Conservation (phyloP, 2,888 invertebrate genomes). For the Bugulina stolonifera region DNA sequence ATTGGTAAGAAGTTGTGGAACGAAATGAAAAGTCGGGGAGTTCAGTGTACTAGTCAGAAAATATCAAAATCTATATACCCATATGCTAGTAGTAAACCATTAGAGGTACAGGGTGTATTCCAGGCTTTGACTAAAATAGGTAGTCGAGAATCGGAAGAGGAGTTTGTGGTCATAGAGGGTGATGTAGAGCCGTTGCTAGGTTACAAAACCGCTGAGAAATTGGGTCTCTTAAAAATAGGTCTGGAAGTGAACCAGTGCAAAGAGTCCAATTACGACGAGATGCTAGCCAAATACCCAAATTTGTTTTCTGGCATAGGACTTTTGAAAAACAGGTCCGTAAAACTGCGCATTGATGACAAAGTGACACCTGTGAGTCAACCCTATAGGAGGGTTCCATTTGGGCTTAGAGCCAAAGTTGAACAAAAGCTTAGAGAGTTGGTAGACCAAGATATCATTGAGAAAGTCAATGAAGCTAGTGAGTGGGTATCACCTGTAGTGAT, state of each 20-base stretch:
- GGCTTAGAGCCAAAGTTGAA: background rate
- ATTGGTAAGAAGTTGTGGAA: background rate
- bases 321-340: background rate
- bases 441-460: conserved; percentile 6
- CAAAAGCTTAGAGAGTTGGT: background rate
- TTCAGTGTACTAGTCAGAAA: background rate
- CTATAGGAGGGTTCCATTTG: background rate
- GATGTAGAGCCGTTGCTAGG: background rate
- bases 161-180: background rate
- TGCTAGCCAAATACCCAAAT: conserved; percentile 9
- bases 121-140: background rate
- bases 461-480: background rate
- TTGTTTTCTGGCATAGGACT: background rate
- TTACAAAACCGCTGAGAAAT: background rate
- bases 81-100: background rate
- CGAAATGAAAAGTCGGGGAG: background rate
- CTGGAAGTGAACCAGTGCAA: background rate
- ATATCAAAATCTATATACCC: background rate
- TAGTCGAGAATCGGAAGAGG: background rate
- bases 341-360: background rate
- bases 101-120: background rate
- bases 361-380: background rate
- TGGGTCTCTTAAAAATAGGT: background rate
- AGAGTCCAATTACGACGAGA: background rate
- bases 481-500: conserved; percentile 3